A percentile compares a stretch with the other conserved stretches of the same genome.
These are phyloP conservation scores for Diplolepis rosae DNA, from an alignment of 2,888 invertebrate species.

Conservation along the genomic window DNA sequence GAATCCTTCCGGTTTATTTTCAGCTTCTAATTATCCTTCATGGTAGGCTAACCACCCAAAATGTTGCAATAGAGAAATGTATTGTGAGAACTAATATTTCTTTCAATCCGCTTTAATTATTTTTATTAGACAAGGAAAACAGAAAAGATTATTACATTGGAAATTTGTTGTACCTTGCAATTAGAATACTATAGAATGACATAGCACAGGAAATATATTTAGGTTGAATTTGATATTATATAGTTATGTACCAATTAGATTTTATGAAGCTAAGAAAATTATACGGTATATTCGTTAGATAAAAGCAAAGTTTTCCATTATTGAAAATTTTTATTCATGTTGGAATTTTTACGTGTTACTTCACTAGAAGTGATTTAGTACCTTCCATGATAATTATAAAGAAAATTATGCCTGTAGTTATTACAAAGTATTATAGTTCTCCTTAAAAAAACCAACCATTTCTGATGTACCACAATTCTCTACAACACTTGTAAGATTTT, in stretches of 20 bases:
- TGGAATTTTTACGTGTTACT: neutral
- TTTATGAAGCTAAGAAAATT: slow-evolving; percentile 8
- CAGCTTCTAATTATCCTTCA: slow-evolving; percentile 7
- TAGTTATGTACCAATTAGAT: too few relatives aligned
- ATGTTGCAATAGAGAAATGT: slow-evolving; percentile 28
- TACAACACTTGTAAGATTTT: slow-evolving; percentile 17
- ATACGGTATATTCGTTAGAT: neutral
- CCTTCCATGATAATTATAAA: slow-evolving; percentile 11
- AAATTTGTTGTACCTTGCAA: too few relatives aligned
- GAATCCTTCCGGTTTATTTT: slow-evolving; percentile 19
- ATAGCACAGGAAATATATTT: too few relatives aligned
- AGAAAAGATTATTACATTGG: too few relatives aligned
- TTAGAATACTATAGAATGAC: too few relatives aligned
- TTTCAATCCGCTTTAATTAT: neutral
- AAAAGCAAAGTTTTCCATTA: neutral
- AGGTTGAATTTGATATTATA: too few relatives aligned
- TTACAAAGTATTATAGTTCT: slow-evolving; percentile 22
- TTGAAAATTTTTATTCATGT: neutral
- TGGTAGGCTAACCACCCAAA: slow-evolving; percentile 1
- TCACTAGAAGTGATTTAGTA: neutral
- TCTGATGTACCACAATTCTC: slow-evolving; percentile 20
- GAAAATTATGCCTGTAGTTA: slow-evolving; percentile 10
- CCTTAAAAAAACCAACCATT: slow-evolving; percentile 10
- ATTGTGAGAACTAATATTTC: neutral
- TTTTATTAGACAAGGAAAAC: neutral